A percentile compares a stretch with the other conserved stretches of the same genome.
Conservation (phyloP, 1,140 invertebrate genomes). For the Chrysopa pallens region DNA sequence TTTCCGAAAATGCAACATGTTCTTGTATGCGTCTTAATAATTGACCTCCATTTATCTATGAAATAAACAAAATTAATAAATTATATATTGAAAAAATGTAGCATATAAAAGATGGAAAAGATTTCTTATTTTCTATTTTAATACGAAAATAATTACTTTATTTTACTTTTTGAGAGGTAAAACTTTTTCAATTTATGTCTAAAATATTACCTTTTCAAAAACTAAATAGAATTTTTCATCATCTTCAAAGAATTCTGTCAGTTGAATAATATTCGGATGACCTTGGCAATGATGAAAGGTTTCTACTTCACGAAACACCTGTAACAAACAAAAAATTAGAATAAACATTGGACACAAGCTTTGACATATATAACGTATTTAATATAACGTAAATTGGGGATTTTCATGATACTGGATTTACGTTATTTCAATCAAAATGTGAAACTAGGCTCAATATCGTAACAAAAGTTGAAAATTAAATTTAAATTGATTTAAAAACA, state of each 20-base stretch:
- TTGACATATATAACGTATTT: too few relatives aligned
- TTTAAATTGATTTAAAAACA: too few relatives aligned
- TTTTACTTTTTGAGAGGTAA: too few relatives aligned
- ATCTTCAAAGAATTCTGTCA: slow-evolving; percentile 95
- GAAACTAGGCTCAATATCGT: too few relatives aligned
- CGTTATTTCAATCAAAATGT: too few relatives aligned
- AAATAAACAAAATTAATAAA: slow-evolving; percentile 6
- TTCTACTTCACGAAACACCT: slow-evolving; percentile 93
- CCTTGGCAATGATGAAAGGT: slow-evolving; percentile 95
- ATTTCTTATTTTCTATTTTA: slow-evolving; percentile 1
- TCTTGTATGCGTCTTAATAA: slow-evolving; percentile 83
- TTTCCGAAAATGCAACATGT: slow-evolving; percentile 81
- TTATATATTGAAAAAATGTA: slow-evolving; percentile 1
- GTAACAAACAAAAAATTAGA: not conserved
- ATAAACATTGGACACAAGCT: too few relatives aligned
- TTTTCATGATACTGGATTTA: too few relatives aligned
- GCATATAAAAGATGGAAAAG: slow-evolving; percentile 1
- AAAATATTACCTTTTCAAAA: slow-evolving; percentile 67
- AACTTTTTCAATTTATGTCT: not conserved
- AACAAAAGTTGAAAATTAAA: too few relatives aligned
- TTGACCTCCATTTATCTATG: slow-evolving; percentile 71
- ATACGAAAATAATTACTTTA: too few relatives aligned
- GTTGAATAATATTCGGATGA: slow-evolving; percentile 91
- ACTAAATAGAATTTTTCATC: slow-evolving; percentile 92
- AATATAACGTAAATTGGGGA: too few relatives aligned